These are phyloP conservation scores for Buathra laborator DNA, from an alignment of 2,888 invertebrate species.

Conservation along the genomic window DNA sequence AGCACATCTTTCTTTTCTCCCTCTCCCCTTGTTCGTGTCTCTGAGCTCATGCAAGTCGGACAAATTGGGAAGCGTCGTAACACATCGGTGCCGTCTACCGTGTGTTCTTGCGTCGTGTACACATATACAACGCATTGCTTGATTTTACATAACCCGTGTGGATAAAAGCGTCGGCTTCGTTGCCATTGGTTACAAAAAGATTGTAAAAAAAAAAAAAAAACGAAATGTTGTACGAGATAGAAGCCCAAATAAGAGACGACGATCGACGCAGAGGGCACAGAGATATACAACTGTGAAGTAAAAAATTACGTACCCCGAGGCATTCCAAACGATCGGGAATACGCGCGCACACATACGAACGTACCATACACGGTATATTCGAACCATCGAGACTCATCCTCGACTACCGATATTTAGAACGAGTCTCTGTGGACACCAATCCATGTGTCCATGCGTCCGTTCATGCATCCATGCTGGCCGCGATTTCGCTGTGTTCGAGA, in stretches of 20 bases:
- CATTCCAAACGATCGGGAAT: constrained; percentile 27
- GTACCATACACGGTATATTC: background rate
- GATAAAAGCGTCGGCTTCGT: background rate
- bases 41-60: constrained; percentile 53
- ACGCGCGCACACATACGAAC: constrained; percentile 6
- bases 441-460: constrained; percentile 53
- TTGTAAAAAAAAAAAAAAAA: background rate
- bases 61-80: constrained; percentile 63
- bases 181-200: background rate
- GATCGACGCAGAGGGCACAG: background rate
- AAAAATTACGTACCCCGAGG: constrained; percentile 28
- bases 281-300: background rate
- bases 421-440: constrained; percentile 64
- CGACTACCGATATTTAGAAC: constrained; percentile 56
- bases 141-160: background rate
- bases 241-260: constrained; percentile 20
- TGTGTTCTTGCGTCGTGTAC: background rate
- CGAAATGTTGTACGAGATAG: background rate
- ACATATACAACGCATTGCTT: background rate
- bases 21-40: constrained; percentile 8
- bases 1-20: constrained; percentile 43
- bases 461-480: constrained; percentile 48
- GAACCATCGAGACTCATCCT: constrained; percentile 34
- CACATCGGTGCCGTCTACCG: constrained; percentile 9
- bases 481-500: constrained; percentile 38